Percentiles rank a stretch among this genome's conserved stretches.
phyloP scores from a whole-genome alignment of 2,888 invertebrate genomes.

The Himalopsyche kuldschensis region DNA sequence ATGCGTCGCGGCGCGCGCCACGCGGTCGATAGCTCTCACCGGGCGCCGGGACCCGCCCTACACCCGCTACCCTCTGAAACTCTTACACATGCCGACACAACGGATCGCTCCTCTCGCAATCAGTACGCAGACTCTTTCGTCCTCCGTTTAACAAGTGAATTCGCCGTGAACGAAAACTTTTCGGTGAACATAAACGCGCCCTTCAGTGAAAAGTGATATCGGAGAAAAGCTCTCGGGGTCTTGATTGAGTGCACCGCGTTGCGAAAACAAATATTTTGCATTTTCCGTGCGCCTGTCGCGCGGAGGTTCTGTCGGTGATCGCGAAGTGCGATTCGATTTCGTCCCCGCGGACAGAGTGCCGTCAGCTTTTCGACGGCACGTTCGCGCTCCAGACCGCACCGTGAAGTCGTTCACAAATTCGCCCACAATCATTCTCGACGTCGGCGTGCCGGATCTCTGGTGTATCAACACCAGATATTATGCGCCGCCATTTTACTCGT shows the following conservation, averaged over 20 bases:
- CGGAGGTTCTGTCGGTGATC: slow-evolving; percentile 40
- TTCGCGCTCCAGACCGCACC: slow-evolving; percentile 44
- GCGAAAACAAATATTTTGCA: background rate
- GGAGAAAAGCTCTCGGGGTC: slow-evolving; percentile 43
- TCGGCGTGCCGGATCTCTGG: slow-evolving; percentile 59
- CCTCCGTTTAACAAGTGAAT: background rate
- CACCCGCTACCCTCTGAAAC: background rate
- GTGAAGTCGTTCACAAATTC: slow-evolving; percentile 45
- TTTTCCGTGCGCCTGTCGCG: slow-evolving; percentile 3
- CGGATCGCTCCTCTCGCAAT: background rate
- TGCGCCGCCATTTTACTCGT: slow-evolving; percentile 30
- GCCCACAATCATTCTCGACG: slow-evolving; percentile 35
- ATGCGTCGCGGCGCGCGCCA: slow-evolving; percentile 47
- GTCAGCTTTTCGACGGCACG: slow-evolving; percentile 11
- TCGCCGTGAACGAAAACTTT: background rate
- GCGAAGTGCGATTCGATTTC: slow-evolving; percentile 39
- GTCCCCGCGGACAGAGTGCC: slow-evolving; percentile 8
- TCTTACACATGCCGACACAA: slow-evolving; percentile 36
- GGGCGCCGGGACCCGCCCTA: slow-evolving; percentile 47
- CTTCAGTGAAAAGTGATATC: background rate
- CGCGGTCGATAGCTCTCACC: slow-evolving; percentile 49
- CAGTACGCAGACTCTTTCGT: background rate
- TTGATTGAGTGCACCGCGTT: slow-evolving; percentile 40
- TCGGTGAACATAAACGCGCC: background rate
- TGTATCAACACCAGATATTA: slow-evolving; percentile 42